These are phyloP conservation scores for Nasua narica DNA, from an alignment of 2,797 vertebrate genomes.

Conservation along the genomic window DNA sequence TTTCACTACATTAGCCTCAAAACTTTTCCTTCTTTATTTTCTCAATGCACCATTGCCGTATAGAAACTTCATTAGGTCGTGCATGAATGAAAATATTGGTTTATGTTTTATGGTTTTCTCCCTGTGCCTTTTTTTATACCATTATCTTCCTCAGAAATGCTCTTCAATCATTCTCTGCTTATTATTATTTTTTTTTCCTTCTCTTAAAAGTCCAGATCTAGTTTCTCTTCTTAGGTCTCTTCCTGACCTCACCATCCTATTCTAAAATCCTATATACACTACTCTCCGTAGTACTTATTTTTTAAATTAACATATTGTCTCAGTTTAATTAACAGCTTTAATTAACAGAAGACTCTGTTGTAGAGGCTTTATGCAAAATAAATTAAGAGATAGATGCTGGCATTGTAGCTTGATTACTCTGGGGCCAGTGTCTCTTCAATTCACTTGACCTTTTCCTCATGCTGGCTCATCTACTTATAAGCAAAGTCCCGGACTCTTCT, in stretches of 20 bases:
- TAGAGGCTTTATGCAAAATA: background rate
- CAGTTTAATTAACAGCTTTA: background rate
- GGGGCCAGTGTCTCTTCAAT: background rate
- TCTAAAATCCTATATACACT: background rate
- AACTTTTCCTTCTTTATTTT: background rate
- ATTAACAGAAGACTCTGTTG: background rate
- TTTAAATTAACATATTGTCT: background rate
- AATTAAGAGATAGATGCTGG: background rate
- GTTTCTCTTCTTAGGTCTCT: background rate
- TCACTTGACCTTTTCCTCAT: background rate
- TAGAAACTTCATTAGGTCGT: background rate
- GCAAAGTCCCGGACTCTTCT: background rate
- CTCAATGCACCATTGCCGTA: background rate
- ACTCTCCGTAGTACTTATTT: background rate
- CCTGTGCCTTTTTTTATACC: background rate
- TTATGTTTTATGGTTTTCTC: background rate
- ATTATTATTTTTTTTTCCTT: background rate
- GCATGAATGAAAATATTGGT: background rate
- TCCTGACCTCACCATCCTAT: background rate
- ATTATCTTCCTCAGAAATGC: background rate
- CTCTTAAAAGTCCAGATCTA: background rate
- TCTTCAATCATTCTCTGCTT: background rate
- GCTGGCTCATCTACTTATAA: background rate
- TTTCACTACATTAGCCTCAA: background rate
- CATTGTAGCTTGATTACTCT: background rate